Percentiles rank a stretch among this genome's conserved stretches.
Conservation (phyloP, 2,797 vertebrate species). For the Pangasius mekongensis region DNA sequence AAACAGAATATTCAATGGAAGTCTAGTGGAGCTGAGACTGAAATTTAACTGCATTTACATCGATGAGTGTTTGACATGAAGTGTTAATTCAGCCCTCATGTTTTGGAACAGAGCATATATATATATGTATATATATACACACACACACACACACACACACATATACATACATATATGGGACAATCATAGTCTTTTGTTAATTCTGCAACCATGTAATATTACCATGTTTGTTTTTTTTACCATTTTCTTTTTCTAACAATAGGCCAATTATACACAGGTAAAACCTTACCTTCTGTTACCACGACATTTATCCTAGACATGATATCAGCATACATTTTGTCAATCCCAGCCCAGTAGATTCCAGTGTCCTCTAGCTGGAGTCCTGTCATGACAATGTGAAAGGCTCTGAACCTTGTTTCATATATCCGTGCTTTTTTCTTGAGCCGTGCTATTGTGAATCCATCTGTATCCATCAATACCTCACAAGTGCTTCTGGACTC, state of each 20-base stretch:
- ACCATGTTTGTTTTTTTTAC: background rate
- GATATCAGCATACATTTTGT: conserved; percentile 68
- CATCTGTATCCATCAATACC: conserved; percentile 67
- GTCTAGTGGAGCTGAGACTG: background rate
- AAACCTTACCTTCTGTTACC: conserved; percentile 70
- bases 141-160: too few species aligned
- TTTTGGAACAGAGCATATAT: too few species aligned
- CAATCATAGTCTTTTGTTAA: background rate
- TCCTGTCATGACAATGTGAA: conserved; percentile 62
- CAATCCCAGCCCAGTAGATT: conserved; percentile 75
- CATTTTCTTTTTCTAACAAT: background rate
- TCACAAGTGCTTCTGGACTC: conserved; percentile 60
- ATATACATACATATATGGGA: too few species aligned
- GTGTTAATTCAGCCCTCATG: too few species aligned
- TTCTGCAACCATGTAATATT: background rate
- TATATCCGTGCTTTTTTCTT: conserved; percentile 49
- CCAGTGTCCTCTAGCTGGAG: conserved; percentile 66
- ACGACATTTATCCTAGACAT: conserved; percentile 66
- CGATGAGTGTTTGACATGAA: background rate
- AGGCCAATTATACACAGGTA: background rate
- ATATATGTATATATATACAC: too few species aligned
- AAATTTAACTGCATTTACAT: background rate
- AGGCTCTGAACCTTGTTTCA: conserved; percentile 38
- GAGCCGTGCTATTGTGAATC: background rate
- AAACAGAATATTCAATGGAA: too few species aligned